These are phyloP conservation scores for Villa cingulata DNA, from an alignment of 2,888 invertebrate genomes.

Conservation along the genomic window DNA sequence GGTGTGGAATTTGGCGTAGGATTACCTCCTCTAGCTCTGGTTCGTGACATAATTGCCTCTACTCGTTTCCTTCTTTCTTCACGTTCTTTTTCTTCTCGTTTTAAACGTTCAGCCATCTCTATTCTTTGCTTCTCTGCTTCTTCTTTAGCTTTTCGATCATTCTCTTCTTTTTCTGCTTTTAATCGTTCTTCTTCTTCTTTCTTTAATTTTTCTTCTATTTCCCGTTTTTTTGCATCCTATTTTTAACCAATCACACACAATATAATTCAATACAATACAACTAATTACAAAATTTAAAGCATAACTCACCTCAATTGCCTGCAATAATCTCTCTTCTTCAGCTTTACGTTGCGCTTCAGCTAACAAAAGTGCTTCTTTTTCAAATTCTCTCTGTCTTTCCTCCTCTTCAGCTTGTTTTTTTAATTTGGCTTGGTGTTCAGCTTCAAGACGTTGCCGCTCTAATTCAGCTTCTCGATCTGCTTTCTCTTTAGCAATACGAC, in stretches of 20 bases:
- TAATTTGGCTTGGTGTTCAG: constrained; percentile 57
- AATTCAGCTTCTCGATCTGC: constrained; percentile 81
- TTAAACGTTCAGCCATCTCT: constrained; percentile 69
- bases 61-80: constrained; percentile 78
- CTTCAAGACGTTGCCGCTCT: constrained; percentile 59
- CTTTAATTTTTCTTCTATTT: constrained; percentile 61
- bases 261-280: no score
- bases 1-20: constrained; percentile 28
- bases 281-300: neutral
- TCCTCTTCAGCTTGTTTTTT: constrained; percentile 63
- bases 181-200: constrained; percentile 51
- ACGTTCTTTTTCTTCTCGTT: constrained; percentile 79
- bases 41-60: constrained; percentile 84
- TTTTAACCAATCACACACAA: no score
- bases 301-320: constrained; percentile 55
- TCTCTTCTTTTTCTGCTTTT: constrained; percentile 58
- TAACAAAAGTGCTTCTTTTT: constrained; percentile 64
- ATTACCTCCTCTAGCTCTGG: constrained; percentile 39
- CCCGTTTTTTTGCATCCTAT: constrained; percentile 60
- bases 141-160: constrained; percentile 66
- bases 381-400: constrained; percentile 66
- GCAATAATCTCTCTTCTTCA: constrained; percentile 74
- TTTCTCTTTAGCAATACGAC: constrained; percentile 78
- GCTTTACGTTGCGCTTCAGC: constrained; percentile 65
- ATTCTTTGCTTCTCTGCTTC: constrained; percentile 71